These are phyloP conservation scores for Graphium colonna DNA, from an alignment of 2,888 invertebrate species.

Conservation along the genomic window DNA sequence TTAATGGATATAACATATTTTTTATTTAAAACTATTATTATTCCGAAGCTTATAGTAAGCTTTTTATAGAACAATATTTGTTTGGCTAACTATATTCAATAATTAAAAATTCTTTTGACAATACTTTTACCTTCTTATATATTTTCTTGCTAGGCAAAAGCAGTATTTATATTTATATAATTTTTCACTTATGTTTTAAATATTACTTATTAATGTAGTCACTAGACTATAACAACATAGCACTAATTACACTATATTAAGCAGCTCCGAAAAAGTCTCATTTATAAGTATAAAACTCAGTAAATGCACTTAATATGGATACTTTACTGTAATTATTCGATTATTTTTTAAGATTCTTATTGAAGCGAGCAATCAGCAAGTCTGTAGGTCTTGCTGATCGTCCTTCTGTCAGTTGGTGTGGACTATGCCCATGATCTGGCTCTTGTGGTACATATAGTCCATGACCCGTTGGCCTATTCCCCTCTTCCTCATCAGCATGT, in stretches of 20 bases:
- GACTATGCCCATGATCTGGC: slow-evolving; percentile 46
- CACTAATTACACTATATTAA: not conserved
- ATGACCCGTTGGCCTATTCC: slow-evolving; percentile 38
- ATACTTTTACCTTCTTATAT: not conserved
- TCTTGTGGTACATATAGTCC: slow-evolving; percentile 43
- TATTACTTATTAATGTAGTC: not conserved
- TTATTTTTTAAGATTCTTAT: not conserved
- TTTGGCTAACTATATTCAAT: not conserved
- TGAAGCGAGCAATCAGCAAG: slow-evolving; percentile 30
- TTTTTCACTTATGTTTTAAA: not conserved
- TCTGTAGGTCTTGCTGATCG: slow-evolving; percentile 31
- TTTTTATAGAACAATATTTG: not conserved
- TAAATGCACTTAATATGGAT: slow-evolving; percentile 4
- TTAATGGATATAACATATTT: too few species aligned
- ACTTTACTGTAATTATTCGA: not conserved
- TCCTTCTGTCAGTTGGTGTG: slow-evolving; percentile 39
- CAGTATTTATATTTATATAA: not conserved
- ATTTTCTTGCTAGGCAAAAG: not conserved
- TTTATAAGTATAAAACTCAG: slow-evolving; percentile 6
- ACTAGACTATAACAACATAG: not conserved
- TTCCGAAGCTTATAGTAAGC: not conserved
- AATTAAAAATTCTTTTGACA: not conserved
- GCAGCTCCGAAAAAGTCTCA: not conserved
- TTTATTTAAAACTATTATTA: not conserved
- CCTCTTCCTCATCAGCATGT: slow-evolving; percentile 50